Evolutionary conservation across 2,888 invertebrate genomes (phyloP), one percentile per base, ranked within the genome.

Genomic region (Trypoxylon attenuatum): DNA sequence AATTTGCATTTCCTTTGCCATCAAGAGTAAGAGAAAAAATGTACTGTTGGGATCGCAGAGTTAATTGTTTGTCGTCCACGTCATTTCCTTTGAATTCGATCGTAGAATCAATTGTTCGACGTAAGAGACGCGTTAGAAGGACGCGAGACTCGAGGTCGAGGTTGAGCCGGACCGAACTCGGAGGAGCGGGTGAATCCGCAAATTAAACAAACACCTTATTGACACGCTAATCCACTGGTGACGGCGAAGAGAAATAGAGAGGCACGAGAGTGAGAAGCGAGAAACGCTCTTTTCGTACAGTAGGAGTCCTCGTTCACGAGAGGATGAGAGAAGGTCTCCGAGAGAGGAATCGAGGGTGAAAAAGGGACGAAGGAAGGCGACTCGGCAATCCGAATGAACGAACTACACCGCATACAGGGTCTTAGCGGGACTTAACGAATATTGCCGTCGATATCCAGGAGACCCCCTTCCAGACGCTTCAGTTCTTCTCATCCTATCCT

Each of bases 131-230:
- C n/a, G n/a, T n/a, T n/a, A n/a, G n/a, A n/a, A n/a, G n/a, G n/a
- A n/a, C n/a, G 33, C 25, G 23, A 46, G 39, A 57, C 59, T 69
- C 68, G 65, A 56, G 49, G 63, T 29, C 68, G 55, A 60, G 43
- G 72, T 53, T 18, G 6, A n/a, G 42, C 27, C 45, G 47, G n/a
- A 49, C 45, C 33, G 46, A 18, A 25, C 38, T 55, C 55, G 50
- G 51, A 46, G 54, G 46, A 57, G 6, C 60, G 41, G 52, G 67
- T 60, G 70, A 76, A 83, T 81, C 79, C 78, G 70, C 73, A 83
- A 84, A 83, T 84, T 83, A 84, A 84, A 83, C 82, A 84, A 80
- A 82, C 82, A 80, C 78, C 77, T 80, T 81, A 81, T 79, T 82
- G 84, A 84, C 84, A 79, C 77, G 77, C 79, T 83, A 83, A 84